Percentiles rank a stretch among this genome's conserved stretches.
Conservation (phyloP, 1,140 invertebrate species). For the Drosophila santomea region DNA sequence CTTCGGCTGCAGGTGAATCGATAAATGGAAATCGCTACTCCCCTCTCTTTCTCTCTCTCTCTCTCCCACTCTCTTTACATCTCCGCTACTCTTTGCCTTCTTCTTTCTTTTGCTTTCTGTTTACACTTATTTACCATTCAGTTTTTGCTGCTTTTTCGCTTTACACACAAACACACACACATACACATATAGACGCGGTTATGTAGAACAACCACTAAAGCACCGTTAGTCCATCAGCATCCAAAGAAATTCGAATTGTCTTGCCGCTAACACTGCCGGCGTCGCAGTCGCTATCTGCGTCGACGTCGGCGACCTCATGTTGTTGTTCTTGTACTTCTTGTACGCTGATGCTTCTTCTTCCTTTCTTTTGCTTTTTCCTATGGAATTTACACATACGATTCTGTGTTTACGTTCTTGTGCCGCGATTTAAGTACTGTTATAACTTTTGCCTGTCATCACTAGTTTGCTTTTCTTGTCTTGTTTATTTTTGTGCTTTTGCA, state of each 20-base stretch:
- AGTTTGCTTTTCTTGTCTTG: neutral
- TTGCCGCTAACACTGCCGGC: conserved; percentile 6
- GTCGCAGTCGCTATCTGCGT: neutral
- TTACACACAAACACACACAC: conserved; percentile 4
- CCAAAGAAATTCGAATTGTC: conserved; percentile 42
- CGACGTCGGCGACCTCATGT: conserved; percentile 1
- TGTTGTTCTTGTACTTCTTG: conserved; percentile 23
- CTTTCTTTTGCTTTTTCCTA: neutral
- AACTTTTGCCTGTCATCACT: conserved; percentile 12
- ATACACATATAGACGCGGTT: neutral
- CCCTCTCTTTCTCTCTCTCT: neutral
- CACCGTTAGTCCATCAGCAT: conserved; percentile 46
- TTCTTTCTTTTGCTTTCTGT: conserved; percentile 10
- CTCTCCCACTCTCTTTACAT: neutral
- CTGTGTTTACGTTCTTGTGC: conserved; percentile 45
- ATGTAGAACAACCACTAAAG: conserved; percentile 26
- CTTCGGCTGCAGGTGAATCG: conserved; percentile 28
- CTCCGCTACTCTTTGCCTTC: neutral
- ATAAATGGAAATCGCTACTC: conserved; percentile 30
- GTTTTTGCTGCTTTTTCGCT: conserved; percentile 23
- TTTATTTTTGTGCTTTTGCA: neutral
- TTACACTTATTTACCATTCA: conserved; percentile 34
- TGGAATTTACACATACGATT: conserved; percentile 22
- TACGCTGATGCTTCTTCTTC: neutral
- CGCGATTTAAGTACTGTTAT: conserved; percentile 8